Evolutionary conservation across 2,888 invertebrate genomes (phyloP).

Genomic region (Cantharis nigra): DNA sequence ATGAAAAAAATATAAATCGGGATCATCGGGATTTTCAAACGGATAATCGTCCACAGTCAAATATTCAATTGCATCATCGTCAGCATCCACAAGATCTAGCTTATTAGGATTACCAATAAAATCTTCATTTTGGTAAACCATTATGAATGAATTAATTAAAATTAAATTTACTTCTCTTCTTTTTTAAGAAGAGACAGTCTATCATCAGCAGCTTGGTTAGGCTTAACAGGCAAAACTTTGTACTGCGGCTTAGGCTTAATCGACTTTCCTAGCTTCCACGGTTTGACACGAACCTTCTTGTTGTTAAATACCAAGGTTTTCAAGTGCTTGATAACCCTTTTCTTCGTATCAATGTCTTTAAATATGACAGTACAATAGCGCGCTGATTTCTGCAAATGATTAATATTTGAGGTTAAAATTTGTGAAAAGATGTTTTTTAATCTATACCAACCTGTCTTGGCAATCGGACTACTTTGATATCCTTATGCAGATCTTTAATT

Average conservation of each 20-base stretch:
- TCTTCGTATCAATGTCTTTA: slow-evolving; percentile 31
- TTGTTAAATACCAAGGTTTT: slow-evolving; percentile 40
- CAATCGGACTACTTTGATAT: slow-evolving; percentile 42
- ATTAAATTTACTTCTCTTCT: background rate
- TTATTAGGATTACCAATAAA: slow-evolving; percentile 27
- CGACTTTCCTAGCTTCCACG: slow-evolving; percentile 6
- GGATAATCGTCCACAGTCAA: slow-evolving; percentile 20
- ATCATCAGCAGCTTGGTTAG: background rate
- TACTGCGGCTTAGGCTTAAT: background rate
- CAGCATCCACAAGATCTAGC: slow-evolving; percentile 24
- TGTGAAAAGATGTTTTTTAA: background rate
- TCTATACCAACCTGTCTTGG: slow-evolving; percentile 45
- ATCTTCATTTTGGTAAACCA: slow-evolving; percentile 15
- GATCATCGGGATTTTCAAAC: slow-evolving; percentile 7
- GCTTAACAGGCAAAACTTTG: background rate
- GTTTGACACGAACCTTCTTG: slow-evolving; percentile 36
- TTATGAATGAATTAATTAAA: background rate
- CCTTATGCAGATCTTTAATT: slow-evolving; percentile 46
- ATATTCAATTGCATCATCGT: slow-evolving; percentile 22
- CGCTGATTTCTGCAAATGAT: slow-evolving; percentile 39
- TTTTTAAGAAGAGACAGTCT: background rate
- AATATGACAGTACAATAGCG: slow-evolving; percentile 45
- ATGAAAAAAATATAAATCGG: slow-evolving; percentile 12
- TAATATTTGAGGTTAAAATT: background rate
- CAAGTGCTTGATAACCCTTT: slow-evolving; percentile 34